Percentiles rank a stretch among this genome's conserved stretches.
phyloP scores from a whole-genome alignment of 2,888 invertebrate species.

The Hetaerina titia region DNA sequence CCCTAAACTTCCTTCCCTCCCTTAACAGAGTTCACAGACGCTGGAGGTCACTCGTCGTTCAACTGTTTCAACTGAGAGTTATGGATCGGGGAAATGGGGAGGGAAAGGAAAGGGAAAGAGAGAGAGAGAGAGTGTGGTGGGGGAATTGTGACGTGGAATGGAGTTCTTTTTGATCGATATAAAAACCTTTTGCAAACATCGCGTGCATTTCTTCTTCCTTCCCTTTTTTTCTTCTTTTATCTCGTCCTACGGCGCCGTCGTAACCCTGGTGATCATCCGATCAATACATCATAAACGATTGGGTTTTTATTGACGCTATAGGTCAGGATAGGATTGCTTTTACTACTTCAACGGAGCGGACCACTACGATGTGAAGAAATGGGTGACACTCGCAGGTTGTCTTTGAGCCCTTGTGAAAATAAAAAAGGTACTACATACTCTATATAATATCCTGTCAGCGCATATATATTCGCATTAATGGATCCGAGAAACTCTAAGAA shows the following conservation, averaged over 20 bases:
- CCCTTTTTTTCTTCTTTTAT: background rate
- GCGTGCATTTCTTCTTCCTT: background rate
- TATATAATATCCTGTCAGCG: background rate
- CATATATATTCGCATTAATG: no score
- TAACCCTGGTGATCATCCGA: background rate
- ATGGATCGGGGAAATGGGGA: background rate
- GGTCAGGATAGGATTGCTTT: background rate
- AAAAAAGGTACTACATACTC: background rate
- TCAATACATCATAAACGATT: background rate
- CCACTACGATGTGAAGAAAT: background rate
- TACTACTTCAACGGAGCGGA: background rate
- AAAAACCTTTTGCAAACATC: background rate
- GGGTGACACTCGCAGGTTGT: background rate
- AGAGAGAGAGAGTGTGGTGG: background rate
- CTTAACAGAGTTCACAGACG: background rate
- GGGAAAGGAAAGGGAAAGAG: background rate
- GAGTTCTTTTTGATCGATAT: slow-evolving; percentile 7
- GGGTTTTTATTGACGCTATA: background rate
- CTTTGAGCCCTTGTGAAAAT: background rate
- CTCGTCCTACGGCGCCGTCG: background rate
- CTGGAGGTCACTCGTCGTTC: background rate
- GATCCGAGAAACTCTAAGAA: background rate
- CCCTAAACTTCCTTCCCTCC: no score
- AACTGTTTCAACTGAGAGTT: slow-evolving; percentile 12
- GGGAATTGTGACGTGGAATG: background rate